Evolutionary conservation across 2,797 vertebrate genomes (phyloP), one percentile per base, ranked within the genome.

Genomic region (Pipistrellus pygmaeus): DNA sequence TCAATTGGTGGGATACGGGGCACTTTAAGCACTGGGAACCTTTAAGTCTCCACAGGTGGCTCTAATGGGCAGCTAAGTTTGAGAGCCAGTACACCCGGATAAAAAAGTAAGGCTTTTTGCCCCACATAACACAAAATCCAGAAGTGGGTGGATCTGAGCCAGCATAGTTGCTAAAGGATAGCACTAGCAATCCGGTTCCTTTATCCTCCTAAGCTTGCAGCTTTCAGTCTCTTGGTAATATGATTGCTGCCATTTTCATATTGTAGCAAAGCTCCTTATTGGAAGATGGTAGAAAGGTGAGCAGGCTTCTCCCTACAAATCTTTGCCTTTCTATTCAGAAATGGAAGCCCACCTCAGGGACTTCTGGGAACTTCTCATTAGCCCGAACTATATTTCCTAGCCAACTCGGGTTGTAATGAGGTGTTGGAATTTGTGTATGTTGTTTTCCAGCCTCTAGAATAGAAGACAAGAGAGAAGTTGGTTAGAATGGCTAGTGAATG

Each of bases 281-380:
- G 25, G 46, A 66, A 92, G 69, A 88, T 48, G 27, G 46, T 23
- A 46, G 62, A 91, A 88, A 10, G 25, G 20, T n/a, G 46, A 76
- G 55, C 38, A 20, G 10, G 2, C 13, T 55, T 44, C 51, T n/a
- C 23, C 68, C 85, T 66, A 51, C 30, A 68, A 53, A 85, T 41
- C 62, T 53, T 80, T 25, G 38, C 66, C 41, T 88, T 95, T 88
- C 71, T 78, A 13, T 17, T 92, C 64, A 76, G 83, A 96, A 85
- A 55, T 32, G 41, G 32, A 82, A 86, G 18, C 30, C 48, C 14
- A 75, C 23, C 32, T 64, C 38, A 12, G 41, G 18, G 23, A 57
- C 18, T 51, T 72, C 90, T 86, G 51, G 38, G 41, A 73, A 84
- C 60, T 88, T 81, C 68, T 66, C 64, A 57, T 20, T 76, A 77